Evolutionary conservation across 2,113 vertebrate genomes (phyloP).

Genomic region (Anoura caudifer): DNA sequence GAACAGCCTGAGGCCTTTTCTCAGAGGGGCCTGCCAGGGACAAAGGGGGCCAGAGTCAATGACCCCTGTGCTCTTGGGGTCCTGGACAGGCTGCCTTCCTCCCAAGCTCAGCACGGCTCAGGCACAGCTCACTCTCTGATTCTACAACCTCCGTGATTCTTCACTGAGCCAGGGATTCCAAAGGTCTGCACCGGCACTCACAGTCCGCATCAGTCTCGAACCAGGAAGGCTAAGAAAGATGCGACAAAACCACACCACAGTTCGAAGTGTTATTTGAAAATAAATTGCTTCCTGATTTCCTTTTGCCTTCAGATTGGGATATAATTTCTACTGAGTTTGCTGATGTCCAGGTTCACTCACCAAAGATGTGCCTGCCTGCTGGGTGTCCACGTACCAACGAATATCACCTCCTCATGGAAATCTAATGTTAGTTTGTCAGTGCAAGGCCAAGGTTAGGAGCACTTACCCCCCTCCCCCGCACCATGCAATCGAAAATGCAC

Average conservation of each 20-base stretch:
- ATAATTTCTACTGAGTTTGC: background rate
- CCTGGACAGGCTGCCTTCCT: background rate
- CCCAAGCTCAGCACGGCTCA: background rate
- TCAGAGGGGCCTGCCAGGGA: background rate
- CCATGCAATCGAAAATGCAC: background rate
- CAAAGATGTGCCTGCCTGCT: too few relatives aligned
- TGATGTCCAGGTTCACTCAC: background rate
- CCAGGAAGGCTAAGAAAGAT: background rate
- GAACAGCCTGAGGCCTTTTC: background rate
- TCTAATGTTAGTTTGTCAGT: background rate
- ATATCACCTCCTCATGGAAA: fast-evolving
- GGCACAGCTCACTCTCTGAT: fast-evolving
- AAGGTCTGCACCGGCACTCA: background rate
- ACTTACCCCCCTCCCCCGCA: background rate
- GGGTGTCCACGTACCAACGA: background rate
- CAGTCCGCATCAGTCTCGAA: background rate
- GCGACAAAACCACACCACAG: background rate
- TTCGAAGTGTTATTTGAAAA: background rate
- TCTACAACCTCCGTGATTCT: background rate
- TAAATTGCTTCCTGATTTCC: background rate
- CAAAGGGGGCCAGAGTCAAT: background rate
- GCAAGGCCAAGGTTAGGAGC: too few relatives aligned
- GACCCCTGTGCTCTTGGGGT: background rate
- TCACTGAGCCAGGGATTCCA: background rate
- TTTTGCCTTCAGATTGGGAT: background rate